Base-by-base conservation (phyloP, 2,888 invertebrate species). In the Euclidia mi region DNA sequence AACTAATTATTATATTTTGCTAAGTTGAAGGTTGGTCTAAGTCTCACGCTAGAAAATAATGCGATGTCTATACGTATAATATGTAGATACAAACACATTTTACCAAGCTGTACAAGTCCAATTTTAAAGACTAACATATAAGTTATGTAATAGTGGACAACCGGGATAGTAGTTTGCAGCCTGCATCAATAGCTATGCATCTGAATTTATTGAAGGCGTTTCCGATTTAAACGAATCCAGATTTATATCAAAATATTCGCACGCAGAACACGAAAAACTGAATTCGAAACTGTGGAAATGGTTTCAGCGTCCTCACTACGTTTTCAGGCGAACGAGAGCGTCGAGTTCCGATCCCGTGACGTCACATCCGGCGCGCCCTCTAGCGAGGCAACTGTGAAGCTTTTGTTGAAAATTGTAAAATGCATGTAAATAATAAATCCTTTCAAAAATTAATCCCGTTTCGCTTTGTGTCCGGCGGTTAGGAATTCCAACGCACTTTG, bases 331-430 rank as follows among this genome's bases (percentile, higher is more conserved):
- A 64, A 62, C 65, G 58, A 52, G 65, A 70, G 62, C 71, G 63
- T 61, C 48, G 64, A 76, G 63, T 74, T 81, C 79, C 81, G 78
- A 72, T 74, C 62, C 69, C 38, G 58, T 65, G 68, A 75, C 75
- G 71, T 78, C 66, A 73, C 71, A 45, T 76, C 79, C 81, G 71
- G 67, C 34, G 51, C 47, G 45, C 56, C 56, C 60, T 35, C n/a
- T 41, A 42, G 40, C n/a, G 56, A 61, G 20, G 65, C 65, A 62
- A 44, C 64, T 56, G 38, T 60, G 56, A 49, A 41, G 48, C 55
- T 65, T 75, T 79, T 73, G 73, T 73, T 74, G 66, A 70, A 79
- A 70, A 71, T 76, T 72, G 67, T 73, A 64, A 73, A 82, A 75
- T 69, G 60, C 64, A 71, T 73, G 70, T 69, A 78, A 77, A 79